A percentile compares a stretch with the other conserved stretches of the same genome.
Evolutionary conservation across 2,113 vertebrate genomes (phyloP).

Genomic region (Syngnathoides biaculeatus): DNA sequence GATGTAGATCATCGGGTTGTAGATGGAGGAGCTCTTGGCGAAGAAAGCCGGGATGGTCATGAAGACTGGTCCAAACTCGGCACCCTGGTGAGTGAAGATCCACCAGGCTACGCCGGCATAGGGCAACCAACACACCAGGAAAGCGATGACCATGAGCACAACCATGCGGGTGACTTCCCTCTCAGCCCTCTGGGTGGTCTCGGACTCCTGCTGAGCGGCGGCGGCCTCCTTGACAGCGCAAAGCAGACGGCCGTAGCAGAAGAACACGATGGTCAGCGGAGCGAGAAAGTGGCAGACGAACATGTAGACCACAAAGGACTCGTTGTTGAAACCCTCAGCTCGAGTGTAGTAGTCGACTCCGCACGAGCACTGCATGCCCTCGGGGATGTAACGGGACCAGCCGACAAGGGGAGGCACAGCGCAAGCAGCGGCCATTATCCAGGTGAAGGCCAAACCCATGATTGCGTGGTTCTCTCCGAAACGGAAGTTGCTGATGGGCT

Average conservation of each 20-base stretch:
- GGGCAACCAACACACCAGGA: conserved; percentile 86
- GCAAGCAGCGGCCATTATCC: conserved; percentile 83
- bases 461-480: conserved; percentile 91
- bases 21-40: conserved; percentile 86
- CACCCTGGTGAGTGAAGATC: conserved; percentile 91
- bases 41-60: conserved; percentile 96
- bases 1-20: conserved; percentile 96
- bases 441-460: conserved; percentile 83
- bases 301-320: conserved; percentile 96
- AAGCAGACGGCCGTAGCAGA: conserved; percentile 94
- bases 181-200: conserved; percentile 97
- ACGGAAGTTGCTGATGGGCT: conserved; percentile 96
- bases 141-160: conserved; percentile 86
- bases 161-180: conserved; percentile 97
- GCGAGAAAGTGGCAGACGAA: conserved; percentile 83
- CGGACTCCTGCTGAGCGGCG: conserved; percentile 93
- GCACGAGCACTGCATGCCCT: conserved; percentile 95
- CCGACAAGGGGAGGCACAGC: conserved; percentile 82
- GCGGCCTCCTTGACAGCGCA: conserved; percentile 96
- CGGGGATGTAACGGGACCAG: conserved; percentile 94
- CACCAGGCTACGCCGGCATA: conserved; percentile 85
- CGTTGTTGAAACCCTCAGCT: conserved; percentile 83
- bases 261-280: conserved; percentile 78
- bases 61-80: conserved; percentile 86
- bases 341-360: conserved; percentile 97